A percentile compares a stretch with the other conserved stretches of the same genome.
phyloP scores from a whole-genome alignment of 2,797 vertebrate genomes.

The Lagorchestes hirsutus region DNA sequence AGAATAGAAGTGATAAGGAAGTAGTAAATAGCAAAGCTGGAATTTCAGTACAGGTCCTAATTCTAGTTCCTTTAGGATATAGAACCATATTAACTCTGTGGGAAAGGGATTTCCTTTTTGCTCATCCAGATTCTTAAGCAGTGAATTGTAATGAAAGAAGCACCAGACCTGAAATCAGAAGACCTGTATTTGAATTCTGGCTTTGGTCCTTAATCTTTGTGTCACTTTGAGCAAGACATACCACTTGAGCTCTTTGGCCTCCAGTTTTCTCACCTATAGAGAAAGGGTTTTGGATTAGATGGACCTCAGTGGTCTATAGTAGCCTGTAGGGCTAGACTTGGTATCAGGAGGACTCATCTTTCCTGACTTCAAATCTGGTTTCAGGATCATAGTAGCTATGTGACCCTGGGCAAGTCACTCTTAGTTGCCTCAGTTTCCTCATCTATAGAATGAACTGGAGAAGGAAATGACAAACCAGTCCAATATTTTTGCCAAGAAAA shows the following conservation, averaged over 20 bases:
- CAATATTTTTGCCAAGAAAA: neutral
- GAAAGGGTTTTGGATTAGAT: neutral
- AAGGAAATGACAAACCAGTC: neutral
- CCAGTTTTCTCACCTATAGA: neutral
- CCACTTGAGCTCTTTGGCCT: neutral
- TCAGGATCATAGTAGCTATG: neutral
- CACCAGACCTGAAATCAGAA: neutral
- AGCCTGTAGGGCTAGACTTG: neutral
- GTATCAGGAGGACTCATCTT: neutral
- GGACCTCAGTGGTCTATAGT: too few relatives aligned
- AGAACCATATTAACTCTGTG: neutral
- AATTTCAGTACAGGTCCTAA: neutral
- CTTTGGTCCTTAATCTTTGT: neutral
- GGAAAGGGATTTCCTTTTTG: conserved; percentile 65
- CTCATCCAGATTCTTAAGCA: conserved; percentile 23
- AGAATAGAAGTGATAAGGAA: neutral
- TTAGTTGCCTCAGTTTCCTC: neutral
- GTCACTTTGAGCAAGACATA: neutral
- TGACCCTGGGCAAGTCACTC: neutral
- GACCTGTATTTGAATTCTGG: neutral
- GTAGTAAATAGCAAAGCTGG: neutral
- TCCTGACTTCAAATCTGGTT: neutral
- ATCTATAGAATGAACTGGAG: neutral
- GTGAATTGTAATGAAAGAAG: neutral
- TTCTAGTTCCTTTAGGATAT: neutral